These are phyloP conservation scores for Trissolcus brochymenae DNA, from an alignment of 2,888 invertebrate genomes.

Conservation along the genomic window DNA sequence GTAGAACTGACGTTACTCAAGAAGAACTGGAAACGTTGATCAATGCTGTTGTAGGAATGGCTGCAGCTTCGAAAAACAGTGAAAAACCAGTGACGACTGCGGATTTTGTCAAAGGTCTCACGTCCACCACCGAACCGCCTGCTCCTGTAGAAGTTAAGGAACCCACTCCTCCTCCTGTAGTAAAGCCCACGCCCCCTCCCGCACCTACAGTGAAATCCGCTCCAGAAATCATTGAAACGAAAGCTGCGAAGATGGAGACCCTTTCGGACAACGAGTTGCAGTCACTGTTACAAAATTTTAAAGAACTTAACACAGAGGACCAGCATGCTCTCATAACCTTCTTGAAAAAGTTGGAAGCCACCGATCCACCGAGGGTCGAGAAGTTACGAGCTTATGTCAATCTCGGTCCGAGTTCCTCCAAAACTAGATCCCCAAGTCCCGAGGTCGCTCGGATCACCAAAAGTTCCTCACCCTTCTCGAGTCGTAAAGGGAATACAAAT, in stretches of 20 bases:
- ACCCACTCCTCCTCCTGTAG: constrained; percentile 26
- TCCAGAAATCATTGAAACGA: constrained; percentile 72
- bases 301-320: constrained; percentile 87
- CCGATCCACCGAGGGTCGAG: constrained; percentile 87
- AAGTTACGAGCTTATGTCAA: constrained; percentile 86
- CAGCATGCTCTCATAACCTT: constrained; percentile 90
- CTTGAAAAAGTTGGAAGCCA: constrained; percentile 87
- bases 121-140: constrained; percentile 48
- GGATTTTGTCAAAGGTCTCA: constrained; percentile 75
- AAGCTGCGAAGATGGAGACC: constrained; percentile 82
- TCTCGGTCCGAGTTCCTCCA: constrained; percentile 71
- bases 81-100: constrained; percentile 78
- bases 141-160: constrained; percentile 16
- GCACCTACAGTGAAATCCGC: constrained; percentile 45
- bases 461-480: constrained; percentile 78
- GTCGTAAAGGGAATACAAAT: constrained; percentile 75
- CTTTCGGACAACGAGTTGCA: constrained; percentile 89
- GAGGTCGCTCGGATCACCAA: constrained; percentile 60
- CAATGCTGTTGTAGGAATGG: constrained; percentile 86
- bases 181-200: constrained; percentile 12
- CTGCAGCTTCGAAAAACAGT: constrained; percentile 79
- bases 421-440: constrained; percentile 59
- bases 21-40: constrained; percentile 87
- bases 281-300: constrained; percentile 87
- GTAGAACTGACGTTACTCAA: constrained; percentile 87